Base-by-base conservation (phyloP, 1,140 invertebrate genomes). In the Drosophila serrata region DNA sequence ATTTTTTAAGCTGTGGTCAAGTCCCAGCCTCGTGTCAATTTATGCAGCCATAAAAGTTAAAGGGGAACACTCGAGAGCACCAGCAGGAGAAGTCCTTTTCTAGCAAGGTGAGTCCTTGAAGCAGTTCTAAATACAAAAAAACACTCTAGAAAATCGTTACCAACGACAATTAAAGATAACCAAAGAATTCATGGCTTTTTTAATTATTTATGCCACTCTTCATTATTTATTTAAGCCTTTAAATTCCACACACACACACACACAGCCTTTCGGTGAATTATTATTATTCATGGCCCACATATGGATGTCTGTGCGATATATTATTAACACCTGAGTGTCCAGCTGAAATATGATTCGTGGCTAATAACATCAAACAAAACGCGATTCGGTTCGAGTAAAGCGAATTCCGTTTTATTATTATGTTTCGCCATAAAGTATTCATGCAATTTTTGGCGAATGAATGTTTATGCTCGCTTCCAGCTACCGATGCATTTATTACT, bases 11-110 rank as follows among this genome's bases (percentile, higher is more conserved):
- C 57, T 62, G 40, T 58, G 64, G 43, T 33, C 61, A 67, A 67
- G 62, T 33, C 9, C 37, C 31, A 51, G 37, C 27, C 24, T 53
- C 29, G 72, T 75, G 74, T 75, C 61, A 76, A 67, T 67, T 76
- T 76, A 76, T 76, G 74, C 73, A 59, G 73, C 53, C 62, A 48
- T 77, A 77, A 56, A 76, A 59, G 39, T 55, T 63, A 61, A 61
- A 46, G 48, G 49, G 48, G 33, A 74, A 61, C 51, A 24, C 37
- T 68, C 64, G 27, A 22, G 67, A 42, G 43, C 22, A 59, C 6
- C 37, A 37, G 17, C 24, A 24, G 49, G 27, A 75, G 49, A n/a
- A 74, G 24, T 22, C 27, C 29, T 31, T 58, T 27, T 42, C 27
- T 12, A 49, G 35, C 51, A 49, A 49, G 72, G 73, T 75, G 51